phyloP scores from a whole-genome alignment of 2,113 vertebrate species.

The Colaptes auratus region DNA sequence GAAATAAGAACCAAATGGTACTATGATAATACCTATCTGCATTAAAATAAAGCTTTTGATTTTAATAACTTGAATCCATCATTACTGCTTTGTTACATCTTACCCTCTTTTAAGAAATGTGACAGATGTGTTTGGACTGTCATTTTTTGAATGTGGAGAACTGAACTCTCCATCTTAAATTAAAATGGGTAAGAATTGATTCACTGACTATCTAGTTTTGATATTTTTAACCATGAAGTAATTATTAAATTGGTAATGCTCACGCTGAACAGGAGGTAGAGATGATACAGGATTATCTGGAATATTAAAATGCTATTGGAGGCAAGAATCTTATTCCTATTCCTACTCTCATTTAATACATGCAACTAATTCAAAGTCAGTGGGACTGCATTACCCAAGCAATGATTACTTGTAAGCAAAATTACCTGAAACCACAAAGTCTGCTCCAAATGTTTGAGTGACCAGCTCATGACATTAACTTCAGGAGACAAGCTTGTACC shows the following conservation, averaged over 20 bases:
- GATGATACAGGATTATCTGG: neutral
- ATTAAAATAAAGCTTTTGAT: neutral
- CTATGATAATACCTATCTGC: neutral
- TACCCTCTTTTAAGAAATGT: neutral
- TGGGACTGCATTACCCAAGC: neutral
- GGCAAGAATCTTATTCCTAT: neutral
- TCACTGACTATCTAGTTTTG: neutral
- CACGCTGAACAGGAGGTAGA: neutral
- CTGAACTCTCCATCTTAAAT: neutral
- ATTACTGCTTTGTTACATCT: neutral
- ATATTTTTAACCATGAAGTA: neutral
- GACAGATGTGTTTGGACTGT: neutral
- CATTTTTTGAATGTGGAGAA: neutral
- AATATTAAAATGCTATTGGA: neutral
- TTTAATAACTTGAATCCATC: neutral
- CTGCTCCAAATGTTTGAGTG: neutral
- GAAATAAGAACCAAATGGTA: neutral
- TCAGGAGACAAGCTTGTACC: neutral
- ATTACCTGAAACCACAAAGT: neutral
- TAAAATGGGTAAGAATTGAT: neutral
- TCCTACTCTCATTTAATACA: neutral
- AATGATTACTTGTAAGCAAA: neutral
- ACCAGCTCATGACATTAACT: neutral
- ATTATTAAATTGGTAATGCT: neutral
- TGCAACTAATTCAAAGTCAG: neutral